Conservation (phyloP, 2,797 vertebrate genomes). For the Ciconia nigra region DNA sequence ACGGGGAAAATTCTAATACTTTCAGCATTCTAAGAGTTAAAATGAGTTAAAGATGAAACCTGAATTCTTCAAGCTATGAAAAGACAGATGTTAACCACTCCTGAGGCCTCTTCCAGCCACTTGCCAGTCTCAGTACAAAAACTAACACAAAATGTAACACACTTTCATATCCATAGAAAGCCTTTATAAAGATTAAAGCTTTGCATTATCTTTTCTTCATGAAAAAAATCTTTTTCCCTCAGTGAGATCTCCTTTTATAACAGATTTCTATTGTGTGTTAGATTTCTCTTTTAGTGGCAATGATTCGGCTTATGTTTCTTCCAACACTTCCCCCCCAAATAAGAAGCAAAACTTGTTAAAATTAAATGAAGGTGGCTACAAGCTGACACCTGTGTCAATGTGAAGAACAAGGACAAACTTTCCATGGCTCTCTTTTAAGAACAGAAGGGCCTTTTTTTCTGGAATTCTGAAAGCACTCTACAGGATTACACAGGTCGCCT, state of each 20-base stretch:
- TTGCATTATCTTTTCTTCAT: background rate
- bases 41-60: background rate
- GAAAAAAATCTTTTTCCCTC: background rate
- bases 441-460: background rate
- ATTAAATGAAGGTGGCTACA: conserved; percentile 1
- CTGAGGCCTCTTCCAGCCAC: conserved; percentile 28
- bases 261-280: background rate
- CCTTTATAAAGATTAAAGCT: conserved; percentile 38
- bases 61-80: conserved; percentile 9
- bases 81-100: conserved; percentile 45
- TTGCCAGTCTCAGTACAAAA: conserved; percentile 39
- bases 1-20: background rate
- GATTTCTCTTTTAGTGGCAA: background rate
- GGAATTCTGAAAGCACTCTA: background rate
- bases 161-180: conserved; percentile 8
- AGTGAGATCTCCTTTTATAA: background rate
- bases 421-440: background rate
- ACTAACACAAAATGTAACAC: background rate
- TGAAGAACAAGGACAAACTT: background rate
- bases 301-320: background rate
- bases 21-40: background rate
- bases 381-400: background rate
- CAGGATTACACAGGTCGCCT: background rate
- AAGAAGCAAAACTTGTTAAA: background rate
- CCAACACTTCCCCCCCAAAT: background rate